phyloP scores from a whole-genome alignment of 2,888 invertebrate species.

The Tipula lateralis region DNA sequence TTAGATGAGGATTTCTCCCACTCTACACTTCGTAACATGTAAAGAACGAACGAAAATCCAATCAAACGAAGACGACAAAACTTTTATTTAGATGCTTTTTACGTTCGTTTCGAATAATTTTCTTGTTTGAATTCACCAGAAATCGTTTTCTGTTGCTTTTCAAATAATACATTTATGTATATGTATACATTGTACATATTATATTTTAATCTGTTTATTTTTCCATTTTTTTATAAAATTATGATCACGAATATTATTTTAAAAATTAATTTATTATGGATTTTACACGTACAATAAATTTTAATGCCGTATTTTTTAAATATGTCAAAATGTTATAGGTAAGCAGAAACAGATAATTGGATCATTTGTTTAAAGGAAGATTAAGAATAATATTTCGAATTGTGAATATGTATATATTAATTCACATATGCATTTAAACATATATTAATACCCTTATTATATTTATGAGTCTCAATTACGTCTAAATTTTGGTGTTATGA shows the following conservation, averaged over 20 bases:
- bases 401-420: too few relatives aligned
- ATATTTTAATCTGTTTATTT: not conserved
- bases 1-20: not conserved
- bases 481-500: too few relatives aligned
- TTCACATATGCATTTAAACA: too few relatives aligned
- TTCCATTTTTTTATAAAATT: not conserved
- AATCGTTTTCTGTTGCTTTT: too few relatives aligned
- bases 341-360: not conserved
- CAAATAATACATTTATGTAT: too few relatives aligned
- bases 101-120: not conserved
- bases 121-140: not conserved
- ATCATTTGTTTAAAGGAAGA: not conserved
- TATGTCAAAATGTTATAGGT: not conserved
- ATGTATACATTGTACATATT: too few relatives aligned
- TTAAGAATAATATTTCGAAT: too few relatives aligned
- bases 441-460: too few relatives aligned
- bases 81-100: not conserved
- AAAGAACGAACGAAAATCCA: not conserved
- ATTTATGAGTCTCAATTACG: too few relatives aligned
- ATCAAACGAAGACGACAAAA: not conserved
- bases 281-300: not conserved
- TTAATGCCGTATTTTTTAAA: not conserved
- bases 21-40: not conserved
- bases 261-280: not conserved
- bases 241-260: conserved; percentile 13